Evolutionary conservation across 2,797 vertebrate genomes (phyloP).

Genomic region (Phataginus tricuspis): DNA sequence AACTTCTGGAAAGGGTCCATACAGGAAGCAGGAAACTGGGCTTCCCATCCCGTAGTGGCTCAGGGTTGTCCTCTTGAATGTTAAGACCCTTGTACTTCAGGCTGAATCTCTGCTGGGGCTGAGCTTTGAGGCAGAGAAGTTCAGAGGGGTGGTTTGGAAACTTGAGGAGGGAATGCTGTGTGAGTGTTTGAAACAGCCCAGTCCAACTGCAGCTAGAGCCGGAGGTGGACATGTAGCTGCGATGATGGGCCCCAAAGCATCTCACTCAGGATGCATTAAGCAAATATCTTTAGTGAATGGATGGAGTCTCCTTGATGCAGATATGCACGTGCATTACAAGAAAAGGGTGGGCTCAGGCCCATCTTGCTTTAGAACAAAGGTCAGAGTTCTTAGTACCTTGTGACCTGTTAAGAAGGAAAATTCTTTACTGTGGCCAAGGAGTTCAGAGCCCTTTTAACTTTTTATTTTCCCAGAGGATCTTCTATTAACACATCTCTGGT

Average conservation of each 20-base stretch:
- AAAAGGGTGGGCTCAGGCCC: background rate
- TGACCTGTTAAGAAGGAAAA: background rate
- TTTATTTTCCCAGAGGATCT: background rate
- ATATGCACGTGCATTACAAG: background rate
- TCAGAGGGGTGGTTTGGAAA: background rate
- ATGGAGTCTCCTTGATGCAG: background rate
- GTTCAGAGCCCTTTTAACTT: background rate
- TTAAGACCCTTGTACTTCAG: background rate
- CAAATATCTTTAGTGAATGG: background rate
- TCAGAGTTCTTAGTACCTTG: background rate
- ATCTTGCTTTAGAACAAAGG: background rate
- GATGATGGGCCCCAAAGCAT: rapidly evolving
- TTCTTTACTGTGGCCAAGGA: background rate
- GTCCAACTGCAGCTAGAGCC: background rate
- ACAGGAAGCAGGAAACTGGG: background rate
- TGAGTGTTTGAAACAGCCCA: background rate
- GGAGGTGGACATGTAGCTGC: background rate
- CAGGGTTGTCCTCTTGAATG: background rate
- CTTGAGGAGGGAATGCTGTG: too few species aligned
- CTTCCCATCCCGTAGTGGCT: background rate
- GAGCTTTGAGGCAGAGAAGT: background rate
- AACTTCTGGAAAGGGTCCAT: background rate
- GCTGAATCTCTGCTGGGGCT: background rate
- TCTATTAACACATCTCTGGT: background rate
- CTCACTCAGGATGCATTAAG: background rate